phyloP scores from a whole-genome alignment of 2,113 vertebrate genomes.

The Cercopithecus mona region DNA sequence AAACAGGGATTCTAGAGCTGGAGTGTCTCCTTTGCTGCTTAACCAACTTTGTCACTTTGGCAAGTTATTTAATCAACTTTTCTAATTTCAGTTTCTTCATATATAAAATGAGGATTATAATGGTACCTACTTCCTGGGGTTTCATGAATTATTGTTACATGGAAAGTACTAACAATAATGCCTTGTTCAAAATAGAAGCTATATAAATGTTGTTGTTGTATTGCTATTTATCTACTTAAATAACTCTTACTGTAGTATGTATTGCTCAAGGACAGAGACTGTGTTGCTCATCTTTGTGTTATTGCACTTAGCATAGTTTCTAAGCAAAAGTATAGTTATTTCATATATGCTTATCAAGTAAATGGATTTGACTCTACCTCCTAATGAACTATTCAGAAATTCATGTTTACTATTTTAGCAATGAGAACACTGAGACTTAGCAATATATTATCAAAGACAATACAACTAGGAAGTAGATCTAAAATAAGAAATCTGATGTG shows the following conservation, averaged over 20 bases:
- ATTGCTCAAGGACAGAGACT: not conserved
- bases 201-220: not conserved
- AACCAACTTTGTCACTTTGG: not conserved
- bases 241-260: not conserved
- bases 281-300: not conserved
- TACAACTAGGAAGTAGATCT: not conserved
- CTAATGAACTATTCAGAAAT: not conserved
- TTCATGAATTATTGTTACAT: not conserved
- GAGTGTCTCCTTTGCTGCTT: not conserved
- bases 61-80: not conserved
- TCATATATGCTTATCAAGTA: not conserved
- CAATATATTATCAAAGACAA: not conserved
- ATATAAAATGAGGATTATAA: not conserved
- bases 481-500: not conserved
- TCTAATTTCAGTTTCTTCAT: not conserved
- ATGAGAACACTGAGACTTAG: not conserved
- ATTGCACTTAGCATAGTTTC: not conserved
- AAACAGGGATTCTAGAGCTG: not conserved
- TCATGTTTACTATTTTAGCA: conserved; percentile 34
- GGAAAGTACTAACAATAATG: not conserved
- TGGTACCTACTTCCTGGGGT: not conserved
- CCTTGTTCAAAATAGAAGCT: not conserved
- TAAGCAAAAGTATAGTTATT: not conserved
- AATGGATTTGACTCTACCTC: not conserved
- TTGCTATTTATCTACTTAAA: not conserved